phyloP scores from a whole-genome alignment of 2,888 invertebrate species.

The Zeuzera pyrina region DNA sequence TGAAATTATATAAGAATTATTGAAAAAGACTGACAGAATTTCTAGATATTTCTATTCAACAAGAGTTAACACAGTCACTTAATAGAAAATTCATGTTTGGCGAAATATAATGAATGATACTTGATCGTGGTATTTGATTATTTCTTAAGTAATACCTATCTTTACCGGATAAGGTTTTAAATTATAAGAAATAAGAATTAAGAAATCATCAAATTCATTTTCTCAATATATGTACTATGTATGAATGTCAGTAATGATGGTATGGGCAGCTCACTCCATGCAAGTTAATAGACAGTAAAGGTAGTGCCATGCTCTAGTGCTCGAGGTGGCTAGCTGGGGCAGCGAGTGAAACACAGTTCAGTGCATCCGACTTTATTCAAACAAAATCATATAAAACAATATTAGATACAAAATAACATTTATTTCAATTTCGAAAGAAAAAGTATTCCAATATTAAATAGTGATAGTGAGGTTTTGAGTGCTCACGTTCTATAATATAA shows the following conservation, averaged over 20 bases:
- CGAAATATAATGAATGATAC: too few species aligned
- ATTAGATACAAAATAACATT: conserved; percentile 32
- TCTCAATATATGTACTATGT: too few species aligned
- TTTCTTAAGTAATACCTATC: conserved; percentile 19
- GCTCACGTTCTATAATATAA: conserved; percentile 31
- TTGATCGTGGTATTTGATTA: conserved; percentile 30
- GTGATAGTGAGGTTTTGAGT: conserved; percentile 43
- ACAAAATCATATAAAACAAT: conserved; percentile 44
- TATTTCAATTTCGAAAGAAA: conserved; percentile 48
- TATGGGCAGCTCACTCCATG: conserved; percentile 37
- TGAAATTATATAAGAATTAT: background rate
- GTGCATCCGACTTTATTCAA: conserved; percentile 67
- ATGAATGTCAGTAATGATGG: background rate
- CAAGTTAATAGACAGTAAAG: conserved; percentile 45
- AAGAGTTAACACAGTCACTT: too few species aligned
- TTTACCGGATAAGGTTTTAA: too few species aligned
- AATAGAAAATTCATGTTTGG: too few species aligned
- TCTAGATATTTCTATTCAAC: too few species aligned
- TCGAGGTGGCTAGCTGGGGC: conserved; percentile 48
- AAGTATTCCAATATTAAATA: conserved; percentile 34
- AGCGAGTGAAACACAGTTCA: conserved; percentile 70
- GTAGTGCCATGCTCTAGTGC: conserved; percentile 61
- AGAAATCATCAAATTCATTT: too few species aligned
- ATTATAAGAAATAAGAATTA: too few species aligned
- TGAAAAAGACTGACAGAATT: background rate